These are phyloP conservation scores for Miichthys miiuy DNA, from an alignment of 2,797 vertebrate species.

Conservation along the genomic window DNA sequence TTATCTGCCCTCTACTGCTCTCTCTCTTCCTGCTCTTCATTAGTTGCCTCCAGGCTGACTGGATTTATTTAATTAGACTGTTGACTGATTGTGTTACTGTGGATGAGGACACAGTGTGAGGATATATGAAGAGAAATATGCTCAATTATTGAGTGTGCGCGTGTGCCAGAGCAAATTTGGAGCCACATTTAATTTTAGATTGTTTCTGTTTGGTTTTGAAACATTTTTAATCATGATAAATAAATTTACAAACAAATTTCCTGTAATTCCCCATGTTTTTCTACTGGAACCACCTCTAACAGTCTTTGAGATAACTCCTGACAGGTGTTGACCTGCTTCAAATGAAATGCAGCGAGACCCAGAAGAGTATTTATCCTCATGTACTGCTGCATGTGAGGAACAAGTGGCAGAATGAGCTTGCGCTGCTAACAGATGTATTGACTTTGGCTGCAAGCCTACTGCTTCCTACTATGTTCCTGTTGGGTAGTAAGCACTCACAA, in stretches of 20 bases:
- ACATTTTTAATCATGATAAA: neutral
- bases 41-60: slow-evolving; percentile 6
- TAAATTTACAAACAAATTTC: no score
- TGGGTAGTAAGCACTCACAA: slow-evolving; percentile 59
- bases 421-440: slow-evolving; percentile 48
- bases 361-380: slow-evolving; percentile 17
- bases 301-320: neutral
- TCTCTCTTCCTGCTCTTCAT: slow-evolving; percentile 1
- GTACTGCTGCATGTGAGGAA: slow-evolving; percentile 16
- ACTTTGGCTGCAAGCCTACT: slow-evolving; percentile 43
- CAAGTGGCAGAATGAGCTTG: slow-evolving; percentile 49
- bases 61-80: neutral
- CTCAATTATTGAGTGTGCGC: neutral
- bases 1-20: neutral
- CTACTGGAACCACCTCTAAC: neutral
- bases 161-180: neutral
- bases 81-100: neutral
- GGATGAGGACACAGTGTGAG: neutral
- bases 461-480: slow-evolving; percentile 55
- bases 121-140: neutral
- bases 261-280: neutral
- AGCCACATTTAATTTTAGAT: neutral
- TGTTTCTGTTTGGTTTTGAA: neutral
- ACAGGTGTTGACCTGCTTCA: neutral
- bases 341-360: slow-evolving; percentile 19